Evolutionary conservation across 2,888 invertebrate species (phyloP).

Genomic region (Chymomyza amoena): DNA sequence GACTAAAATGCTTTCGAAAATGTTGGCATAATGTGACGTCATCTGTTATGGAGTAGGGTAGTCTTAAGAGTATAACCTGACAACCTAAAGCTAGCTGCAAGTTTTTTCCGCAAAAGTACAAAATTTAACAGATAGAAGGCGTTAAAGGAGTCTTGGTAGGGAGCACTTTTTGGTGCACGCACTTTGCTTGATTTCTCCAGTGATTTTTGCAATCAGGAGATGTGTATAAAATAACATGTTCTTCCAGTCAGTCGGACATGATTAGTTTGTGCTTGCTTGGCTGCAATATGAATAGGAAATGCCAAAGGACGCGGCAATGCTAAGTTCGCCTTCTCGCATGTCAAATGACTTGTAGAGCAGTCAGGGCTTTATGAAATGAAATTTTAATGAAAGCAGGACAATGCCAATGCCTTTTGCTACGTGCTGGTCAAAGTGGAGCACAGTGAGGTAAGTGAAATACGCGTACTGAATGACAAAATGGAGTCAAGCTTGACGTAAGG

Average conservation of each 20-base stretch:
- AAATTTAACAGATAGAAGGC: neutral
- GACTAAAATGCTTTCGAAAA: constrained; percentile 7
- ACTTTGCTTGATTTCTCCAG: constrained; percentile 65
- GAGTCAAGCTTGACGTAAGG: neutral
- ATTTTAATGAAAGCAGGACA: constrained; percentile 56
- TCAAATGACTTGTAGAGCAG: constrained; percentile 33
- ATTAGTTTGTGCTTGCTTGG: constrained; percentile 36
- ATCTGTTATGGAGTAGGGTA: neutral
- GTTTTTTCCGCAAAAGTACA: neutral
- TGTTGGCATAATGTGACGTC: neutral
- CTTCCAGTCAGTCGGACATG: constrained; percentile 37
- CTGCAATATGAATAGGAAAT: constrained; percentile 60
- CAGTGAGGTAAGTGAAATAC: constrained; percentile 54
- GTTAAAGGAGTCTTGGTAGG: neutral
- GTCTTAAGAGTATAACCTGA: neutral
- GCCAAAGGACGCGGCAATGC: constrained; percentile 9
- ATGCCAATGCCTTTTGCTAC: constrained; percentile 14
- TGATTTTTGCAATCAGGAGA: constrained; percentile 70
- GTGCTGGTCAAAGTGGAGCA: constrained; percentile 54
- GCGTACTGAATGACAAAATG: constrained; percentile 41
- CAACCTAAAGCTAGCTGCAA: neutral
- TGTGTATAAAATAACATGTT: constrained; percentile 59
- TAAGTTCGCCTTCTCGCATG: constrained; percentile 24
- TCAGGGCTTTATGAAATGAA: constrained; percentile 41
- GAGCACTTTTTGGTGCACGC: constrained; percentile 25